Percentiles rank a stretch among this genome's conserved stretches.
Evolutionary conservation across 2,888 invertebrate genomes (phyloP).

Genomic region (Hirtodrosophila alboralis): DNA sequence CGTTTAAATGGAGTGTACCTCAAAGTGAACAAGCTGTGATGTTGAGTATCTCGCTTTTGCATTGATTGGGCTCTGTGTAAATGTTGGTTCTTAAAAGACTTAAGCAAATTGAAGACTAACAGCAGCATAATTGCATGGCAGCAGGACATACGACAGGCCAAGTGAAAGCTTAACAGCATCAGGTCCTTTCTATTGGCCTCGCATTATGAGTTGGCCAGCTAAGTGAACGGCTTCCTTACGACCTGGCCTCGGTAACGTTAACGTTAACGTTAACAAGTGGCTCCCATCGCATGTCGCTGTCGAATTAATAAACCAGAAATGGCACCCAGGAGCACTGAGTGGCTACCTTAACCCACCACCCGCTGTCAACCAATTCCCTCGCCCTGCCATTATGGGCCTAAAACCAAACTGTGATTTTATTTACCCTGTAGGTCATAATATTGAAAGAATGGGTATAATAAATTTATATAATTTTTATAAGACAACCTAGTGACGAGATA

Average conservation of each 20-base stretch:
- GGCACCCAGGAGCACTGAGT: slow-evolving; percentile 40
- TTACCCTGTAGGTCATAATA: slow-evolving; percentile 13
- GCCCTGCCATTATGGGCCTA: slow-evolving; percentile 40
- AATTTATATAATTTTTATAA: too few species aligned
- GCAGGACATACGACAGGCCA: slow-evolving; percentile 24
- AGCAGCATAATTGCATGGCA: slow-evolving; percentile 38
- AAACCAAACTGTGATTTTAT: slow-evolving; percentile 71
- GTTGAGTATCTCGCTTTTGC: slow-evolving; percentile 27
- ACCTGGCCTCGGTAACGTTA: too few species aligned
- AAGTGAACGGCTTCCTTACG: slow-evolving; percentile 45
- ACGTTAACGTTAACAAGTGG: slow-evolving; percentile 53
- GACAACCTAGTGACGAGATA: too few species aligned
- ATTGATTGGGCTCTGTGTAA: slow-evolving; percentile 50
- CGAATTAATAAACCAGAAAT: slow-evolving; percentile 69
- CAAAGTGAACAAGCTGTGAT: slow-evolving; percentile 5
- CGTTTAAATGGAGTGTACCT: slow-evolving; percentile 51
- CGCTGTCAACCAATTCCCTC: background rate
- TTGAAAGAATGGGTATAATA: background rate
- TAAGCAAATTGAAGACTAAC: slow-evolving; percentile 26
- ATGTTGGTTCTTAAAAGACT: slow-evolving; percentile 56
- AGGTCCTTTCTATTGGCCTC: slow-evolving; percentile 16
- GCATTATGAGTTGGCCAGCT: slow-evolving; percentile 30
- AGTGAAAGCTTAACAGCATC: background rate
- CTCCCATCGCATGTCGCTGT: slow-evolving; percentile 70
- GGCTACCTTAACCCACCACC: background rate